These are phyloP conservation scores for Colossoma macropomum DNA, from an alignment of 2,113 vertebrate species.

Conservation along the genomic window DNA sequence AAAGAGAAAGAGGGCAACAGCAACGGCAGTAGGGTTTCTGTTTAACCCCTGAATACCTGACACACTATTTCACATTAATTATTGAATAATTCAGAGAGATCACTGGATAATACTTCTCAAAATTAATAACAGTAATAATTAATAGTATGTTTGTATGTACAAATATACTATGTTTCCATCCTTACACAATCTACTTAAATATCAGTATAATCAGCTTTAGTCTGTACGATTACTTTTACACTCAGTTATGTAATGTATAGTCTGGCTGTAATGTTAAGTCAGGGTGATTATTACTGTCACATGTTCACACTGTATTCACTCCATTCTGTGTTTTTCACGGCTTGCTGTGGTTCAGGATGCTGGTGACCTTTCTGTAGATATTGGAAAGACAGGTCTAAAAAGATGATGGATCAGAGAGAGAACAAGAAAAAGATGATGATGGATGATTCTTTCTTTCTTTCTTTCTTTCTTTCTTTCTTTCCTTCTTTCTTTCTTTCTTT, in stretches of 20 bases:
- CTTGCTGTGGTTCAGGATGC: neutral
- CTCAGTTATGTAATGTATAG: neutral
- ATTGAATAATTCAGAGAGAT: too few relatives aligned
- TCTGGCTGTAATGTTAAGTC: neutral
- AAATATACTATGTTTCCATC: neutral
- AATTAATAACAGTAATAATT: too few relatives aligned
- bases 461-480: too few relatives aligned
- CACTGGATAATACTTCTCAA: too few relatives aligned
- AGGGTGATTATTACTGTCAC: neutral
- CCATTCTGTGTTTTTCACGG: neutral
- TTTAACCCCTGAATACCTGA: neutral
- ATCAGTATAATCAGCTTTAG: too few relatives aligned
- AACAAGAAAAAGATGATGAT: neutral
- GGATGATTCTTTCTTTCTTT: too few relatives aligned
- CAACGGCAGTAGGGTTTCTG: neutral
- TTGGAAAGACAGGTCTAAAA: constrained; percentile 1
- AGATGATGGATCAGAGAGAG: constrained; percentile 2
- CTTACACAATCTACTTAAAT: neutral
- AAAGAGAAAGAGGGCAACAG: neutral
- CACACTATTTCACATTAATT: too few relatives aligned
- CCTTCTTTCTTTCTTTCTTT: too few relatives aligned
- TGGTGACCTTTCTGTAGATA: neutral
- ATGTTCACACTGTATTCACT: neutral
- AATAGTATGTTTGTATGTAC: neutral
- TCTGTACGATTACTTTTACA: neutral